Evolutionary conservation across 2,113 vertebrate genomes (phyloP), one percentile per base, ranked within the genome.

Genomic region (Oncorhynchus kisutch): DNA sequence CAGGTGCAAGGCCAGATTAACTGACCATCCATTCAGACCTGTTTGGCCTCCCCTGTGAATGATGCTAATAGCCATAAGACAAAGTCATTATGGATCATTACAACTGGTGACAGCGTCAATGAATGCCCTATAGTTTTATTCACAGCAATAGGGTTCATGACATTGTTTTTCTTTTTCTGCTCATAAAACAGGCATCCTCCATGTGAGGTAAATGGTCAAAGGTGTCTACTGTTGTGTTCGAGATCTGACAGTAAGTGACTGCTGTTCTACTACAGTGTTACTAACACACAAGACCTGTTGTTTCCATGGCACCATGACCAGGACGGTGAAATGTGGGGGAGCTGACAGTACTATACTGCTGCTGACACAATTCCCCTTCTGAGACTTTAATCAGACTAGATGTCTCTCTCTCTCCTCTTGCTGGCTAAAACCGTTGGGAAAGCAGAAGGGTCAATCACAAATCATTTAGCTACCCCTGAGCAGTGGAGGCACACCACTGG

Each of bases 311-410:
- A 85, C 76, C 84, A 57, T 5, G 49, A 83, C 82, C 74, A 77
- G 81, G 64, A 22, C 18, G 13, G 22, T 67, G 79, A 89, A 79
- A 65, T 69, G 86, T 75, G 75, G 82, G 79, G 49, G 72, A 65
- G 76, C 76, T 67, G 78, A 83, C 79, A 70, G 74, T 70, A 80
- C 72, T 81, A 82, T 78, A 70, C 64, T 73, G 48, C 70, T 45
- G 66, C 70, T 45, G 68, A 80, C 75, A 75, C 74, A 76, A 70
- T 82, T 79, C 74, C 11, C 72, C 22, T 64, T 25, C 24, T 77
- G 66, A 49, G 22, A 72, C 82, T 91, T 90, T 90, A 90, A 91
- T 89, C 83, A 90, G 77, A 75, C 79, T 71, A 77, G 34, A 75
- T 83, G 75, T 82, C 82, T 82, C 84, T 86, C 81, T 67, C 60